Base-by-base conservation (phyloP, 2,888 invertebrate species). In the Dione vanillae region DNA sequence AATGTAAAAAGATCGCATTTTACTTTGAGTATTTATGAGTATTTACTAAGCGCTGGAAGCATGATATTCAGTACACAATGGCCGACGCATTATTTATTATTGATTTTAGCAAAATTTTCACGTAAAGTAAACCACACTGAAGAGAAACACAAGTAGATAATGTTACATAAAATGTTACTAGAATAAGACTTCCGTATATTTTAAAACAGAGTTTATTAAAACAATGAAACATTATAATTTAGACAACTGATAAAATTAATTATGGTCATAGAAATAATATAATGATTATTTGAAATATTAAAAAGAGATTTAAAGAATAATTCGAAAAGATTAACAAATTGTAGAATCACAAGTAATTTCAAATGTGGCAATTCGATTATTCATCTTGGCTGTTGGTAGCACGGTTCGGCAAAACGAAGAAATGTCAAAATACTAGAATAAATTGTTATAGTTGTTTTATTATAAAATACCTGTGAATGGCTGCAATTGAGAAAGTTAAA, bases 401-500 rank as follows among this genome's bases (percentile, higher is more conserved):
- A 43, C 40, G 14, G 58, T 40, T 49, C 59, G 61, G 70, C 49
- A 56, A 62, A 64, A 51, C 20, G 40, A 61, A 52, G 47, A 70
- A 54, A 62, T 72, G 75, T 78, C 78, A 78, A 77, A 80, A 78
- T 76, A 79, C 74, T 72, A 41, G 40, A 78, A 61, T 71, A 70
- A 74, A 77, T 73, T 68, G 74, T 49, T 76, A 75, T 67, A 72
- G 69, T 56, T 68, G 76, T 87, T 85, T 88, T 85, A 86, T 83
- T 81, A 86, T 83, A 83, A 64, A 64, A 64, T 82, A 89, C 90
- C 85, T 83, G 79, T 81, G 83, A 90, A 97, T 97, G 97, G 96
- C 97, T 81, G 96, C 96, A 75, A 96, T 97, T 81, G 97, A 98
- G 89, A 97, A 97, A 94, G 97, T 98, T 19, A 96, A 98, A 88